Conservation (phyloP, 2,113 vertebrate genomes). For the Mustela nigripes region DNA sequence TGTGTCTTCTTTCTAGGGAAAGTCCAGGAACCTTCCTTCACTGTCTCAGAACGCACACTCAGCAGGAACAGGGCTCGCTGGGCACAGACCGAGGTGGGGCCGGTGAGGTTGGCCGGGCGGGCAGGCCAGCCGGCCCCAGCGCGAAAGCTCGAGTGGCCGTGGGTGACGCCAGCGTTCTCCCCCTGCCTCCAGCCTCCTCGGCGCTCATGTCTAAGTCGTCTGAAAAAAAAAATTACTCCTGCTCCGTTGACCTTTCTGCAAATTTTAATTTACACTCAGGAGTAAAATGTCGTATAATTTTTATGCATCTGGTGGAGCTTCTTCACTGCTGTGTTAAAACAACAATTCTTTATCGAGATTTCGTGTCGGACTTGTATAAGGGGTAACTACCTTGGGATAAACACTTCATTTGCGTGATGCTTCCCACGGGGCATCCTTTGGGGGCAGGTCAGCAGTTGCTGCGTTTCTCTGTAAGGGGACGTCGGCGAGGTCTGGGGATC, state of each 20-base stretch:
- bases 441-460: not conserved
- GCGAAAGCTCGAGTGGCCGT: not conserved
- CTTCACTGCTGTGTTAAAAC: conserved; percentile 57
- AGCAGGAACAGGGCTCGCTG: not conserved
- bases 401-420: not conserved
- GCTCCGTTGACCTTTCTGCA: conserved; percentile 73
- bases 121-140: not conserved
- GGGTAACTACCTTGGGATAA: conserved; percentile 47
- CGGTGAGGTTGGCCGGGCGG: not conserved
- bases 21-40: not conserved
- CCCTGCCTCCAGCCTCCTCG: not conserved
- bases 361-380: conserved; percentile 2
- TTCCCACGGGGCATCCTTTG: not conserved
- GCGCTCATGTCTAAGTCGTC: conserved; percentile 36
- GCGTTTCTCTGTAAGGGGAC: not conserved
- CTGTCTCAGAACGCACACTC: accelerated
- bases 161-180: accelerated
- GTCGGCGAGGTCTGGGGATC: not conserved
- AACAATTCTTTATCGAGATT: conserved; percentile 47
- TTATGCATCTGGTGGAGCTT: conserved; percentile 57
- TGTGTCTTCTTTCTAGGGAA: not conserved
- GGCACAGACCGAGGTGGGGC: not conserved
- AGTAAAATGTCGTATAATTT: conserved; percentile 77
- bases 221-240: not conserved
- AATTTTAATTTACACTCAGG: conserved; percentile 79